Evolutionary conservation across 2,888 invertebrate genomes (phyloP).

Genomic region (Netelia inedita): DNA sequence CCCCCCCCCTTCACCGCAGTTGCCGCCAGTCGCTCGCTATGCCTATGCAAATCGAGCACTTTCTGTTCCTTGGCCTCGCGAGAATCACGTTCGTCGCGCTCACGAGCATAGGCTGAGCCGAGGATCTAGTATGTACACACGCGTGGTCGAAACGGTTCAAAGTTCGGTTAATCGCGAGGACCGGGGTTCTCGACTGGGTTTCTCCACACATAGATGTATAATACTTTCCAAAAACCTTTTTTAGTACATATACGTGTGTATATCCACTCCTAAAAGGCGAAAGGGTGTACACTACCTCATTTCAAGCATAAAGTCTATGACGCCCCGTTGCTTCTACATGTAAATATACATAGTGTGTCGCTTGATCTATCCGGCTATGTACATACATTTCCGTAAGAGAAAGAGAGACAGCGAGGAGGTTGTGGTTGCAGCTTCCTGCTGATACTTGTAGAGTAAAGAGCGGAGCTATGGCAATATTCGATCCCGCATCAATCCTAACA

Average conservation of each 20-base stretch:
- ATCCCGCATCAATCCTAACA: conserved; percentile 27
- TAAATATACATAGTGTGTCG: neutral
- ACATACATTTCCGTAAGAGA: conserved; percentile 11
- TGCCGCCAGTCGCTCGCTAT: conserved; percentile 16
- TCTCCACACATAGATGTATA: neutral
- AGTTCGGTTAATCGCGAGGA: conserved; percentile 51
- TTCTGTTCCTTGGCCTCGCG: conserved; percentile 20
- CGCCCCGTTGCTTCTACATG: neutral
- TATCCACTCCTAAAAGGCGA: neutral
- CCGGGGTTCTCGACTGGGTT: conserved; percentile 21
- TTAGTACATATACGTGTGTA: neutral
- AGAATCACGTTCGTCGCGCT: conserved; percentile 49
- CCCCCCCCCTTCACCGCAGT: conserved; percentile 18
- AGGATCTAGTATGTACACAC: conserved; percentile 53
- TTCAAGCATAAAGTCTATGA: neutral
- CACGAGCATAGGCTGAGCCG: conserved; percentile 32
- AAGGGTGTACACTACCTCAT: neutral
- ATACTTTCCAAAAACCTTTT: neutral
- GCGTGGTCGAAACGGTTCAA: conserved; percentile 36
- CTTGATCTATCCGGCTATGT: conserved; percentile 8
- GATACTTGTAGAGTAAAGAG: conserved; percentile 7
- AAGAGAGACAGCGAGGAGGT: neutral
- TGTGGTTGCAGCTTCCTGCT: conserved; percentile 24
- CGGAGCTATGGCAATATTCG: conserved; percentile 3
- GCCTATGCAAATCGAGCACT: conserved; percentile 62